phyloP scores from a whole-genome alignment of 2,113 vertebrate genomes.

The Herpetotheres cachinnans region DNA sequence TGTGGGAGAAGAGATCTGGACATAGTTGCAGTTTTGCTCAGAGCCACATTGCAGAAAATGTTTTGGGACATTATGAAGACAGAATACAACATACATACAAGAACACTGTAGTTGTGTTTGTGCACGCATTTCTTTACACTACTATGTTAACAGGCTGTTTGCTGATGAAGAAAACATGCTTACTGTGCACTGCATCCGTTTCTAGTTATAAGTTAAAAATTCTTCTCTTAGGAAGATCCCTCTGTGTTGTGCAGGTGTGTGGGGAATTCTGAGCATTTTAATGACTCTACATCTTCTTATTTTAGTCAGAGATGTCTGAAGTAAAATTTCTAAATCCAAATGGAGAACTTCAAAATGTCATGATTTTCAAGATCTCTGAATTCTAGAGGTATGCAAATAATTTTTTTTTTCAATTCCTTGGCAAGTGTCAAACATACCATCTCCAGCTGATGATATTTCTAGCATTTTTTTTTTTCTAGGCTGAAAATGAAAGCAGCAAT shows the following conservation, averaged over 20 bases:
- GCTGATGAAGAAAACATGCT: background rate
- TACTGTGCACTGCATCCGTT: background rate
- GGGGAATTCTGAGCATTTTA: background rate
- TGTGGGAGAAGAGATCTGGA: background rate
- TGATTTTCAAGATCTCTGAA: background rate
- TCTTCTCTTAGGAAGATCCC: background rate
- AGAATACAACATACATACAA: background rate
- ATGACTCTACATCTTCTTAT: background rate
- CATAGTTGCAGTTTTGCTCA: background rate
- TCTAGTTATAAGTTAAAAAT: background rate
- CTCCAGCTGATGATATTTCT: slow-evolving; percentile 8
- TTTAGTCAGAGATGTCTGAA: background rate
- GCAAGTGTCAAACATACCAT: background rate
- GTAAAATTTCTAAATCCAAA: background rate
- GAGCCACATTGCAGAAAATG: background rate
- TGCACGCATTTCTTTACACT: background rate
- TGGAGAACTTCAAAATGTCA: background rate
- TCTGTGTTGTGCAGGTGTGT: background rate
- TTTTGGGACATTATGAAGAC: background rate
- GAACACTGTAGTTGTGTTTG: background rate
- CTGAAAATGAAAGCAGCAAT: slow-evolving; percentile 5
- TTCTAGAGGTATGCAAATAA: slow-evolving; percentile 26
- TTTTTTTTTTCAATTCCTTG: background rate
- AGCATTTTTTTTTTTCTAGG: background rate
- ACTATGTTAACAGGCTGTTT: rapidly evolving